phyloP scores from a whole-genome alignment of 2,113 vertebrate genomes.

The Campylomormyrus numenius region DNA sequence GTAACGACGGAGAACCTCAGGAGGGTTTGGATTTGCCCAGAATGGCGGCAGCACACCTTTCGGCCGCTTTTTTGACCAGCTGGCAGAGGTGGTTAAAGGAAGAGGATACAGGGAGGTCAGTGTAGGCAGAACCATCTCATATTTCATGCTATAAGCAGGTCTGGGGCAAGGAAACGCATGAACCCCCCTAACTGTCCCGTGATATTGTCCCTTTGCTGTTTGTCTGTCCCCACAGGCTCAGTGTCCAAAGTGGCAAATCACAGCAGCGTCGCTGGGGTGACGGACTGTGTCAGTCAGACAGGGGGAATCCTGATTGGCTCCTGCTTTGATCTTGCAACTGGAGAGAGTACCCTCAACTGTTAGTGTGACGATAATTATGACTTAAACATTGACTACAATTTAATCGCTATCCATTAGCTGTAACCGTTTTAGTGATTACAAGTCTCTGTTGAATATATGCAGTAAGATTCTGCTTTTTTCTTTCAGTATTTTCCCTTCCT shows the following conservation, averaged over 20 bases:
- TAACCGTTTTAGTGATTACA: not conserved
- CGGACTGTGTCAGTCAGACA: conserved; percentile 65
- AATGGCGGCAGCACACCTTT: not conserved
- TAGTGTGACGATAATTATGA: conserved; percentile 32
- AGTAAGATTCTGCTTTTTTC: conserved; percentile 7
- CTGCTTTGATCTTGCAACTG: conserved; percentile 63
- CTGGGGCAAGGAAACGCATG: not conserved
- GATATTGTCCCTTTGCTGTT: conserved; percentile 24
- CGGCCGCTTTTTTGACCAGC: not conserved
- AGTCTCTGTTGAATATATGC: not conserved
- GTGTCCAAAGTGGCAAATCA: conserved; percentile 68
- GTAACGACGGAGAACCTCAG: too few species aligned
- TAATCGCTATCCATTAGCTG: not conserved
- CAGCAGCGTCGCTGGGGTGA: conserved; percentile 61
- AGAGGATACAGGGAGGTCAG: not conserved
- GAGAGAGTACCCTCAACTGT: conserved; percentile 64
- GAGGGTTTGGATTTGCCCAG: not conserved
- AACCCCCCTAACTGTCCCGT: not conserved
- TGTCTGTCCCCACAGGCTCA: conserved; percentile 48
- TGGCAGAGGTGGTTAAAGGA: not conserved
- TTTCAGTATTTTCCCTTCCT: conserved; percentile 62
- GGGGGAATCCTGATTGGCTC: conserved; percentile 63
- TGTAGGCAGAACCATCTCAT: not conserved
- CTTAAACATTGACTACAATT: not conserved
- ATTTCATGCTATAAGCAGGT: not conserved